These are phyloP conservation scores for Blastobasis adustella DNA, from an alignment of 2,888 invertebrate species.

Conservation along the genomic window DNA sequence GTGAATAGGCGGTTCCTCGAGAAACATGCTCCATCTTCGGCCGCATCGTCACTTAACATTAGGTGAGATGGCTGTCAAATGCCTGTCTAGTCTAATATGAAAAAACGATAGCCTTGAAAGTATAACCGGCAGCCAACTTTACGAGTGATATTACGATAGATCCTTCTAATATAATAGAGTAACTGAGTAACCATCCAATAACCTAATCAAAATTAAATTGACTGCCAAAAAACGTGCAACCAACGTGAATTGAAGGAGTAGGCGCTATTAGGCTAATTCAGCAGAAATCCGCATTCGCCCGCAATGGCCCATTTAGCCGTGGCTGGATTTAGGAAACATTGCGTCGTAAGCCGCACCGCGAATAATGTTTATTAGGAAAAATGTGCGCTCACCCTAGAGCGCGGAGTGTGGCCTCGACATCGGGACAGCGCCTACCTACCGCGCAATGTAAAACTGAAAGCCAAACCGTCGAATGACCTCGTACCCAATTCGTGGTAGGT, in stretches of 20 bases:
- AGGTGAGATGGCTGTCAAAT: too few relatives aligned
- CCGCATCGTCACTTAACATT: neutral
- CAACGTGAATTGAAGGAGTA: conserved; percentile 58
- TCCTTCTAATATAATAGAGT: too few relatives aligned
- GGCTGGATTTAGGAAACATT: conserved; percentile 63
- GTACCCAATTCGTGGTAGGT: too few relatives aligned
- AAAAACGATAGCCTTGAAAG: neutral
- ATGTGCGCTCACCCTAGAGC: conserved; percentile 37
- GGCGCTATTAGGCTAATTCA: conserved; percentile 60
- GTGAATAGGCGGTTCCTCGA: too few relatives aligned
- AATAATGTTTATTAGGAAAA: conserved; percentile 66
- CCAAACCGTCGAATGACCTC: too few relatives aligned
- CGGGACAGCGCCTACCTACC: too few relatives aligned
- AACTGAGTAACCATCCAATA: neutral
- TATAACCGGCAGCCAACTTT: neutral
- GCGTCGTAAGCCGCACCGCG: conserved; percentile 41
- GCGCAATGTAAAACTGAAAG: too few relatives aligned
- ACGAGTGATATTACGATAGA: too few relatives aligned
- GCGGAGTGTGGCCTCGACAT: neutral
- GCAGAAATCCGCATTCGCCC: conserved; percentile 52
- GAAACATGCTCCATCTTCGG: neutral
- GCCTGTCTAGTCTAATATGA: too few relatives aligned
- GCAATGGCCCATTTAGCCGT: conserved; percentile 59
- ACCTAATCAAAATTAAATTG: conserved; percentile 29
- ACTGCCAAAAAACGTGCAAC: conserved; percentile 35